Conservation (phyloP, 2,113 vertebrate species). For the Clarias batrachus region DNA sequence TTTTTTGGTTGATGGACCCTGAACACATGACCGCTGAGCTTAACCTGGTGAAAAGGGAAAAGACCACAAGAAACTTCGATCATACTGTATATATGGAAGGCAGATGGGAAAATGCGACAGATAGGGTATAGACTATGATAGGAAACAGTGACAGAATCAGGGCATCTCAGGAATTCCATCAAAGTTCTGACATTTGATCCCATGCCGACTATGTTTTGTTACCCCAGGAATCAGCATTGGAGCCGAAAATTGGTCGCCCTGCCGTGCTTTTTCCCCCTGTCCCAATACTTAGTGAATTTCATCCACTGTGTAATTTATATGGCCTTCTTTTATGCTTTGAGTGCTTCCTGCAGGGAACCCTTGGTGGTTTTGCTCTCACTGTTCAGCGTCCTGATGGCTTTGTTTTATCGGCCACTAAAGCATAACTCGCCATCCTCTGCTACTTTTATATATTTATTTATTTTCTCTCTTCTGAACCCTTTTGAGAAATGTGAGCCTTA, state of each 20-base stretch:
- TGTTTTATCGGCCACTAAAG: conserved; percentile 72
- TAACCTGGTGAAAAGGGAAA: background rate
- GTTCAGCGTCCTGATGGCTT: conserved; percentile 57
- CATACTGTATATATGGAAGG: background rate
- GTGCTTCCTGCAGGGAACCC: conserved; percentile 42
- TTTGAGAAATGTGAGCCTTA: background rate
- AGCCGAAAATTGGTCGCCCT: background rate
- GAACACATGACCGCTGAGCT: background rate
- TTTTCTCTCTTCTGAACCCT: background rate
- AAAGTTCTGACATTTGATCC: background rate
- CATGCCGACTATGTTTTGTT: background rate
- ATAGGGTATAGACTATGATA: background rate
- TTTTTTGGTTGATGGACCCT: background rate
- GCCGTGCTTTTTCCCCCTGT: background rate
- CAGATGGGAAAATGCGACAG: background rate
- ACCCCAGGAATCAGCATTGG: conserved; percentile 7
- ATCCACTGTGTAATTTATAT: conserved; percentile 55
- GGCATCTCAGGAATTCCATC: background rate
- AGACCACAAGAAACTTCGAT: background rate
- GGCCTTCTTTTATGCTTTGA: conserved; percentile 51
- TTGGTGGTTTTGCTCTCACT: background rate
- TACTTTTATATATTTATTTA: background rate
- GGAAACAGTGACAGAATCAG: background rate
- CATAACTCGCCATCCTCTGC: conserved; percentile 61
- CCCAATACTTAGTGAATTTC: background rate